These are phyloP conservation scores for Frieseomelitta varia DNA, from an alignment of 1,140 invertebrate genomes.

Conservation along the genomic window DNA sequence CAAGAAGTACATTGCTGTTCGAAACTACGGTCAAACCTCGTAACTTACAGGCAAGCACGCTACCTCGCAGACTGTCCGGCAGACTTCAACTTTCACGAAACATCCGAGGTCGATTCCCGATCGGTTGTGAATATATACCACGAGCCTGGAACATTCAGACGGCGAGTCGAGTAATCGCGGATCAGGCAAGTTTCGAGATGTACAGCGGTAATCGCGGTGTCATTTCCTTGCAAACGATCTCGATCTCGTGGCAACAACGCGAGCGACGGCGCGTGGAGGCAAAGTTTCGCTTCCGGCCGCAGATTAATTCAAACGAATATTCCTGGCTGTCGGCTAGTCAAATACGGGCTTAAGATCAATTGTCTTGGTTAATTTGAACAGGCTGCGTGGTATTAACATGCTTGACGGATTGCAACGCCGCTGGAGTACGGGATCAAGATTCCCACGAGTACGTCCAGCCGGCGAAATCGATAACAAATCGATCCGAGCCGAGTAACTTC, in stretches of 20 bases:
- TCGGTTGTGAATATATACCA: neutral
- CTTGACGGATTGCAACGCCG: conserved; percentile 7
- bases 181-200: conserved; percentile 4
- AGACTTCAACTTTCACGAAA: conserved; percentile 18
- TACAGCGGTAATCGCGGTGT: conserved; percentile 3
- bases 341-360: conserved; percentile 17
- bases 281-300: neutral
- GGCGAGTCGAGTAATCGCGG: neutral
- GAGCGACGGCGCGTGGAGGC: neutral
- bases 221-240: conserved; percentile 8
- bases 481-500: neutral
- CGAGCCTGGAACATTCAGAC: neutral
- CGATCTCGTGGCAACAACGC: neutral
- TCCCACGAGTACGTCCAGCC: conserved; percentile 18
- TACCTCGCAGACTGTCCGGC: conserved; percentile 20
- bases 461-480: conserved; percentile 8
- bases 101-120: neutral
- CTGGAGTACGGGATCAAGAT: neutral
- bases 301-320: conserved; percentile 18
- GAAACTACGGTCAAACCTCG: neutral
- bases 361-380: conserved; percentile 32
- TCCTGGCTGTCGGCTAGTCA: neutral
- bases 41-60: neutral
- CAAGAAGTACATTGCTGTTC: conserved; percentile 15
- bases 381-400: conserved; percentile 2